phyloP scores from a whole-genome alignment of 2,113 vertebrate species.

The Oryzias woworae region DNA sequence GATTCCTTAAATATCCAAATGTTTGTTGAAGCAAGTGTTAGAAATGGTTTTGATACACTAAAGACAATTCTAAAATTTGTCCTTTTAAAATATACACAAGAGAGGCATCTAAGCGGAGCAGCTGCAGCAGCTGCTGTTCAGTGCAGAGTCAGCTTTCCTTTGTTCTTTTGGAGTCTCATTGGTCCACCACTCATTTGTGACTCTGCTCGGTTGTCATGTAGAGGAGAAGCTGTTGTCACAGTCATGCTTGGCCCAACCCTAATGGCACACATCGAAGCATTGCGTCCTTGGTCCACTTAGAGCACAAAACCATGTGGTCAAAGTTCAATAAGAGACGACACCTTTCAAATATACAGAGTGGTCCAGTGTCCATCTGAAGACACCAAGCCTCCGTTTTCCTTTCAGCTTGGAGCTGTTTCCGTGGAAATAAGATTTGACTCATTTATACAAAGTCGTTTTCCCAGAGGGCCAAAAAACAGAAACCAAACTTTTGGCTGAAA shows the following conservation, averaged over 20 bases:
- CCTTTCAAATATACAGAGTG: conserved; percentile 46
- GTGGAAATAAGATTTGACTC: conserved; percentile 56
- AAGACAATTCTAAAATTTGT: conserved; percentile 78
- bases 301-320: conserved; percentile 25
- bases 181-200: conserved; percentile 56
- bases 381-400: conserved; percentile 34
- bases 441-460: conserved; percentile 64
- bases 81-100: conserved; percentile 75
- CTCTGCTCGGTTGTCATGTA: conserved; percentile 36
- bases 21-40: conserved; percentile 74
- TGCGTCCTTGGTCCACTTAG: conserved; percentile 41
- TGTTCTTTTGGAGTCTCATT: conserved; percentile 53
- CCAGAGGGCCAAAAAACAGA: conserved; percentile 42
- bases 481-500: conserved; percentile 57
- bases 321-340: conserved; percentile 23
- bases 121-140: conserved; percentile 47
- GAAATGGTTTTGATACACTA: conserved; percentile 75
- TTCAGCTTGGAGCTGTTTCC: conserved; percentile 39
- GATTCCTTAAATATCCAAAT: conserved; percentile 79
- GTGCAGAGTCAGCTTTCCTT: conserved; percentile 48
- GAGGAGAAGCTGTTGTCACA: conserved; percentile 23
- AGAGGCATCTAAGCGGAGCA: conserved; percentile 48
- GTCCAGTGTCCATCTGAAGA: conserved; percentile 37
- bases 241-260: conserved; percentile 4
- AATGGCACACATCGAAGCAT: conserved; percentile 18